Evolutionary conservation across 2,888 invertebrate genomes (phyloP), one percentile per base, ranked within the genome.

Genomic region (Drosophila sordidapex): DNA sequence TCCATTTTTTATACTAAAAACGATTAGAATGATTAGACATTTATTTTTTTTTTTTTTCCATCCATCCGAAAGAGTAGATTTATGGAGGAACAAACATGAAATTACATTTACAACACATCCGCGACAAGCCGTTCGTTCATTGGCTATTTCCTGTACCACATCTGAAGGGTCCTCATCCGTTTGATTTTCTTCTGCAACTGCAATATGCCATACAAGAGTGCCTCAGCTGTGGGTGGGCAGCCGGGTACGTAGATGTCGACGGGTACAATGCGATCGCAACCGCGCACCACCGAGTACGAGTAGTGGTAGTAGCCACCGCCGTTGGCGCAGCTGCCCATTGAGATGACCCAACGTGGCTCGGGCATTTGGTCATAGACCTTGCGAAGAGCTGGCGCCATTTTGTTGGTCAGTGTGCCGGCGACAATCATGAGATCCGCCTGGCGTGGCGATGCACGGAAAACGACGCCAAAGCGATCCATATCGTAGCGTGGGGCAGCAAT

Each of bases 251-350:
- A 99, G 88, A 99, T 98, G 94, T 99, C 99, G 56, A 99, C 99
- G 54, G 99, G 99, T 82, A 99, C 96, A 90, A 99, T 97, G 73
- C 99, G 95, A 93, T 99, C 99, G 93, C 99, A 99, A 40, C 99
- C 99, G 89, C 99, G 95, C 18, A 99, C 98, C 81, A 99, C 99
- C 18, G 99, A 97, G 93, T 99, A 99, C 21, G 99, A 99, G 93
- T 99, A 99, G 94, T 99, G 99, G 93, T 99, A 99, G 93, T 99
- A 99, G 63, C 99, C 99, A 76, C 99, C 99, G 71, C 99, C 99
- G 94, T 99, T 99, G 31, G 99, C 99, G 94, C 99, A 99, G 91
- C 99, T 99, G 40, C 99, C 99, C 99, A 99, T 99, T 0, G 99
- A 99, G 91, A 99, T 98, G 11, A 99, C 99, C 99, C 99, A 99